These are phyloP conservation scores for Clarias platycephalus DNA, from an alignment of 2,797 vertebrate species.

Conservation along the genomic window DNA sequence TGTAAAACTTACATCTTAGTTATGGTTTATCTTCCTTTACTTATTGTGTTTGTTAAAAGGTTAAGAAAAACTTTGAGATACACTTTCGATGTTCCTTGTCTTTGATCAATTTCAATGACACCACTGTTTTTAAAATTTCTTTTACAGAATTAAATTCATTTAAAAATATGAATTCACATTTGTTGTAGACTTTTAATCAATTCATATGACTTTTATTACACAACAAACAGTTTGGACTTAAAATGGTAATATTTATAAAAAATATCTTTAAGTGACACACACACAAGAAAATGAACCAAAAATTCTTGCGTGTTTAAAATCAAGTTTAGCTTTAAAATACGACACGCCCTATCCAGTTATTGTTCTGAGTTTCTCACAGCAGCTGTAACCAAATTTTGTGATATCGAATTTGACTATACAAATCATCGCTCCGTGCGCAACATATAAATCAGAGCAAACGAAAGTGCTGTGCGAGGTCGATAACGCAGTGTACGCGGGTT, in stretches of 20 bases:
- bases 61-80: not conserved
- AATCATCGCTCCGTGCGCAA: not conserved
- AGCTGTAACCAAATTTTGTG: not conserved
- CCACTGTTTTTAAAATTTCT: too few species aligned
- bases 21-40: not conserved
- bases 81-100: too few species aligned
- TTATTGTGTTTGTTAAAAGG: not conserved
- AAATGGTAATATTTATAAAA: not conserved
- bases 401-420: not conserved
- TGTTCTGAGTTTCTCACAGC: not conserved
- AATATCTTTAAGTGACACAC: too few species aligned
- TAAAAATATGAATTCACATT: not conserved
- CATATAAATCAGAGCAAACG: too few species aligned
- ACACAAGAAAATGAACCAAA: not conserved
- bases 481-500: not conserved
- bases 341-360: not conserved
- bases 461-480: not conserved
- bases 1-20: not conserved
- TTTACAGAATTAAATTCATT: not conserved
- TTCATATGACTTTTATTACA: not conserved
- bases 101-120: too few species aligned
- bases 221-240: not conserved
- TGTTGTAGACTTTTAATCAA: not conserved
- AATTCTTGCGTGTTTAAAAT: not conserved
- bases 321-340: not conserved